A percentile compares a stretch with the other conserved stretches of the same genome.
Conservation (phyloP, 2,888 invertebrate species). For the Yponomeuta sedellus region DNA sequence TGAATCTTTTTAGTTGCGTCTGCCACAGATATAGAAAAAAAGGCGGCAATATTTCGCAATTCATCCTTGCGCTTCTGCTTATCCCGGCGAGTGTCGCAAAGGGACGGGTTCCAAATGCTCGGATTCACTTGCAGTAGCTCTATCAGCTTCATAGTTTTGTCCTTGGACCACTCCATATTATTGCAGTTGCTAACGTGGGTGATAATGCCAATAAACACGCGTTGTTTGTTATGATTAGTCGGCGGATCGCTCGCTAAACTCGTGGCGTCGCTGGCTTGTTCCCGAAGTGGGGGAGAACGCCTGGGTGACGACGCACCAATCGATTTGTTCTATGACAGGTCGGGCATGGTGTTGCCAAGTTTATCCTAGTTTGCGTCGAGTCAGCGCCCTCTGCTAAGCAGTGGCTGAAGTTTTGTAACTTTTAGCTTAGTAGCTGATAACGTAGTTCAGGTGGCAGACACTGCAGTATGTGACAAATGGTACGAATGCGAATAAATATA, state of each 20-base stretch:
- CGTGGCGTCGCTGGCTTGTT: neutral
- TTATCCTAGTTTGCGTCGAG: neutral
- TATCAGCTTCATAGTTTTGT: conserved; percentile 63
- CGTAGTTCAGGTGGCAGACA: neutral
- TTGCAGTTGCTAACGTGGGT: neutral
- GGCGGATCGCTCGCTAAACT: conserved; percentile 41
- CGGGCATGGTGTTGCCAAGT: conserved; percentile 17
- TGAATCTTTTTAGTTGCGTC: conserved; percentile 78
- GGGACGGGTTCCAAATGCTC: conserved; percentile 59
- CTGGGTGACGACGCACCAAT: conserved; percentile 19
- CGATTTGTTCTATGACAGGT: conserved; percentile 28
- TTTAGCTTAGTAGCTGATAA: neutral
- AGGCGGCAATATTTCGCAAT: conserved; percentile 53
- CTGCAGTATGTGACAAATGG: neutral
- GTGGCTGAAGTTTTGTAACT: neutral
- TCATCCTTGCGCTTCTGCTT: conserved; percentile 67
- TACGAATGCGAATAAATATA: no score
- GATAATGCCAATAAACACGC: conserved; percentile 5
- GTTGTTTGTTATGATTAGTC: conserved; percentile 34
- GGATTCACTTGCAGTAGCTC: conserved; percentile 63
- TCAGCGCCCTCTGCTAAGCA: neutral
- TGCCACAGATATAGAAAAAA: conserved; percentile 51
- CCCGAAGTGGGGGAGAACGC: no score
- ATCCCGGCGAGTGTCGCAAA: conserved; percentile 59
- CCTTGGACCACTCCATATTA: conserved; percentile 69